phyloP scores from a whole-genome alignment of 2,888 invertebrate genomes.

The Acronicta psi region DNA sequence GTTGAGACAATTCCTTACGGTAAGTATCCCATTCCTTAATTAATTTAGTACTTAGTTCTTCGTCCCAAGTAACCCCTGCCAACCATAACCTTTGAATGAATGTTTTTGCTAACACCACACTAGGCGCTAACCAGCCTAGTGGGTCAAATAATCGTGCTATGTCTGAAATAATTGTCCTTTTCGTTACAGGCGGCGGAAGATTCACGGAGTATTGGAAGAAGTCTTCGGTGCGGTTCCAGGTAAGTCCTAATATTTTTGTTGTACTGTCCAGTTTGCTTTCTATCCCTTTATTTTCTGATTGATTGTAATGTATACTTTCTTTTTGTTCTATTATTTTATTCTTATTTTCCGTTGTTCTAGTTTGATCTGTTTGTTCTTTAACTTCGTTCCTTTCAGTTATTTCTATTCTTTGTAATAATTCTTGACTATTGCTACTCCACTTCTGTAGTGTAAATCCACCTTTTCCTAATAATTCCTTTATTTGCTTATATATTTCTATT shows the following conservation, averaged over 20 bases:
- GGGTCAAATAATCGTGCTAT: constrained; percentile 41
- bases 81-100: constrained; percentile 24
- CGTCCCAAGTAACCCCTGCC: constrained; percentile 32
- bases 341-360: neutral
- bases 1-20: constrained; percentile 17
- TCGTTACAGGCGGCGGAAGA: constrained; percentile 30
- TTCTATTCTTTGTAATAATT: constrained; percentile 9
- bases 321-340: neutral
- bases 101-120: constrained; percentile 20
- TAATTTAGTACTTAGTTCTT: constrained; percentile 15
- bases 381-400: neutral
- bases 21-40: constrained; percentile 44
- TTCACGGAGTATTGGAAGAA: constrained; percentile 35
- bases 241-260: constrained; percentile 7
- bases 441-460: neutral
- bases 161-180: constrained; percentile 47
- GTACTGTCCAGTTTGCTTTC: constrained; percentile 9
- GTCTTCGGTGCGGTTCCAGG: constrained; percentile 13
- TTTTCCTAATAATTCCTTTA: constrained; percentile 13
- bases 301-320: neutral
- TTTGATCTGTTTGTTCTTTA: neutral
- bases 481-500: constrained; percentile 12
- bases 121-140: neutral
- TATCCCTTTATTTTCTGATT: neutral
- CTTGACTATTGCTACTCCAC: constrained; percentile 19